Evolutionary conservation across 2,113 vertebrate species (phyloP).

Genomic region (Chloebia gouldiae): DNA sequence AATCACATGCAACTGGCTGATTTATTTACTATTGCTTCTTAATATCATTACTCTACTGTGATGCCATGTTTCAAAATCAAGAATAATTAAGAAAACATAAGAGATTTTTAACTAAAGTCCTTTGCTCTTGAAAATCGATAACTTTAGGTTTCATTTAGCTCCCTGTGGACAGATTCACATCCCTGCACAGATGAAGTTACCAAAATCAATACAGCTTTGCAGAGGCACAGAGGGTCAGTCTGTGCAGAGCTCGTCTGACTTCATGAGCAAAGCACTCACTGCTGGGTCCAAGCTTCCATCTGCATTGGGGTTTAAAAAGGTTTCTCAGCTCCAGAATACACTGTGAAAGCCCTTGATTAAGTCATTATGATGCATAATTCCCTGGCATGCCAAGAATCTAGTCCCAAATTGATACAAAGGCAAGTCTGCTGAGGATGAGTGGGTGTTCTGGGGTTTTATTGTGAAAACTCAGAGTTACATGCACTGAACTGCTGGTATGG

Average conservation of each 20-base stretch:
- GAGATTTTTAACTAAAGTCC: slow-evolving; percentile 28
- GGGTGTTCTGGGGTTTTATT: neutral
- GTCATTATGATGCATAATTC: slow-evolving; percentile 30
- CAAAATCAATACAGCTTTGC: slow-evolving; percentile 46
- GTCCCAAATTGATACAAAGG: slow-evolving; percentile 26
- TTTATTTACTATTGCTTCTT: neutral
- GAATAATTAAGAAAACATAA: slow-evolving; percentile 19
- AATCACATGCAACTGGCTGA: neutral
- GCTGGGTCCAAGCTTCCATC: slow-evolving; percentile 10
- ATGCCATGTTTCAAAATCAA: neutral
- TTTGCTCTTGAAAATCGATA: neutral
- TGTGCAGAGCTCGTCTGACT: slow-evolving; percentile 33
- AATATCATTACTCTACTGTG: neutral
- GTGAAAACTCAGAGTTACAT: neutral
- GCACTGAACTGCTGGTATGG: neutral
- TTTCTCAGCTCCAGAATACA: slow-evolving; percentile 5
- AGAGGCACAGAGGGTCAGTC: slow-evolving; percentile 5
- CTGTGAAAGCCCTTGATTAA: slow-evolving; percentile 43
- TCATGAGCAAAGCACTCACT: slow-evolving; percentile 8
- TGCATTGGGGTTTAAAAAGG: neutral
- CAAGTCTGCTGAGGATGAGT: slow-evolving; percentile 10
- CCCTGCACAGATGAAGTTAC: slow-evolving; percentile 49
- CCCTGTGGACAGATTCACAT: slow-evolving; percentile 10
- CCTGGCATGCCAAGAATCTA: slow-evolving; percentile 41
- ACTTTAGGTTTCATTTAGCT: slow-evolving; percentile 41